These are phyloP conservation scores for Peromyscus eremicus DNA, from an alignment of 2,797 vertebrate species.

Conservation along the genomic window DNA sequence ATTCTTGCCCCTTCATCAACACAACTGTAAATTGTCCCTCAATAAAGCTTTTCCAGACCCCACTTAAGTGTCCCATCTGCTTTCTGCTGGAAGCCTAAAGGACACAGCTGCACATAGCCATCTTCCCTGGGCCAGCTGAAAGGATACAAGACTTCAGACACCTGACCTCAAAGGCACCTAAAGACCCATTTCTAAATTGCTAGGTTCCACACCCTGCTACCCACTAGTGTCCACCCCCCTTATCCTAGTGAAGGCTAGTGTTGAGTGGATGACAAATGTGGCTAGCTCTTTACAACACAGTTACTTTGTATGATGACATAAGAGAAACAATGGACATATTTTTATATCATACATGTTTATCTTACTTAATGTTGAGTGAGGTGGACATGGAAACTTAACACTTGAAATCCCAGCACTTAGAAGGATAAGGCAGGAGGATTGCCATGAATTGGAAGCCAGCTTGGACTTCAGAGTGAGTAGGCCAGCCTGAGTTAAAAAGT, in stretches of 20 bases:
- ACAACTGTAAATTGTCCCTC: neutral
- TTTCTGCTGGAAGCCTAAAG: slow-evolving; percentile 12
- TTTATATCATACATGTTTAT: neutral
- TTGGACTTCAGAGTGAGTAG: neutral
- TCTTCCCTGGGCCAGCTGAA: neutral
- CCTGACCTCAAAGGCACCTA: neutral
- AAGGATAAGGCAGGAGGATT: neutral
- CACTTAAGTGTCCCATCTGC: neutral
- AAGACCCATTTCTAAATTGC: neutral
- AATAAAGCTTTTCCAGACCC: neutral
- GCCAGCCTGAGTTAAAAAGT: neutral
- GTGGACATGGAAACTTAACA: too few relatives aligned
- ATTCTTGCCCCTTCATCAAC: neutral
- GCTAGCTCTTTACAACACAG: neutral
- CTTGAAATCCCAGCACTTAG: neutral
- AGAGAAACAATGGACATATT: neutral
- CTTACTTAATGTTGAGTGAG: neutral
- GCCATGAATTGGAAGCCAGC: neutral
- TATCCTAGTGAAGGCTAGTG: neutral
- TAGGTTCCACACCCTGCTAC: neutral
- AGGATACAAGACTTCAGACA: neutral
- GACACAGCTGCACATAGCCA: neutral
- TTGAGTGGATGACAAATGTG: neutral
- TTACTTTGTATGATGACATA: neutral
- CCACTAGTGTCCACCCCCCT: neutral